Evolutionary conservation across 2,113 vertebrate genomes (phyloP), one percentile per base, ranked within the genome.

Genomic region (Tetrao urogallus): DNA sequence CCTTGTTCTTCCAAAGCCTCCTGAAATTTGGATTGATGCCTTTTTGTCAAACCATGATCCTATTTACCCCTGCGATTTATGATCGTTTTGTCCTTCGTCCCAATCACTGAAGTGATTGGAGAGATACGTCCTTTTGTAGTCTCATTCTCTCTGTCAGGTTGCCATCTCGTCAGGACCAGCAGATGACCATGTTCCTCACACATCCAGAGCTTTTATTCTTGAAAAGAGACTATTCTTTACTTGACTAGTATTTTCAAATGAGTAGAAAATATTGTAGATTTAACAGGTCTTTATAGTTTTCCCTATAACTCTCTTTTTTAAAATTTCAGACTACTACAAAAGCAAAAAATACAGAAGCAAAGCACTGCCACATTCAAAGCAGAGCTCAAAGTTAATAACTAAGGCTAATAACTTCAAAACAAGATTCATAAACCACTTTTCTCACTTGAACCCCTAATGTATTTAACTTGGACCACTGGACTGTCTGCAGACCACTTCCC

Each of bases 171-270:
- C 24, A 36, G 18, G 27, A 11, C 25, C 18, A 15, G 32, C 18
- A 48, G 21, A 12, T 16, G n/a, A 19, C 14, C 21, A n/a, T 2
- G 11, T 65, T 65, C 58, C 4, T 6, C 7, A 47, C 5, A 0
- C 1, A 40, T 34, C 5, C 25, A 65, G 38, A 36, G 40, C 4
- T 17, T 18, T 38, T 65, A 13, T 48, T 83, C 36, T 42, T 6
- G 2, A 52, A n/a, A 60, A 47, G 5, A 42, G 1, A 18, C 8
- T 60, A 11, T 19, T 56, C 36, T 58, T 69, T 20, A 42, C 24
- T 34, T 67, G 47, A 47, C 48, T n/a, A 38, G 6, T 36, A 32
- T 36, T 74, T 88, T 34, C 63, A 47, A 34, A 4, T 13, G 30
- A 47, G 28, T 17, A 74, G 47, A 77, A 36, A 22, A 54, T 52